Percentiles rank a stretch among this genome's conserved stretches.
Conservation (phyloP, 2,888 invertebrate species). For the Ariolimax columbianus region DNA sequence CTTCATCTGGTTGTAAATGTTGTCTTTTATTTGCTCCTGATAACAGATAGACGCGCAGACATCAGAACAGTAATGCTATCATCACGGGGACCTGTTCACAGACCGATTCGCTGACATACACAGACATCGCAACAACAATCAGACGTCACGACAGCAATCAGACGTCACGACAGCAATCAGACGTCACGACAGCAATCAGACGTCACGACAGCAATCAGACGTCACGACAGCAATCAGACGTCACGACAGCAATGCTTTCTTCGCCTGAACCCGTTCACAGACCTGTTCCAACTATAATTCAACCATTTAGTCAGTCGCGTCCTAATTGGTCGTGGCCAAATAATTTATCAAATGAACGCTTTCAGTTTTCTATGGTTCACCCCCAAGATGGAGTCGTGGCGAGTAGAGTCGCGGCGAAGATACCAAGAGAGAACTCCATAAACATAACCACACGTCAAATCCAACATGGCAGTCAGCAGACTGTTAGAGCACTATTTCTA, state of each 20-base stretch:
- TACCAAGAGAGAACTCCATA: not conserved
- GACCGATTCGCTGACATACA: too few species aligned
- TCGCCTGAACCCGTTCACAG: not conserved
- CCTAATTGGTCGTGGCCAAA: slow-evolving; percentile 32
- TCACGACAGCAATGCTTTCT: slow-evolving; percentile 19
- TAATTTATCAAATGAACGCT: not conserved
- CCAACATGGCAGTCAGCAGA: not conserved
- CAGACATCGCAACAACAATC: too few species aligned
- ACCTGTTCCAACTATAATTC: slow-evolving; percentile 23
- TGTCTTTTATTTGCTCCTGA: too few species aligned
- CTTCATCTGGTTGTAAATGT: too few species aligned
- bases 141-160: too few species aligned
- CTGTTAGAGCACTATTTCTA: not conserved
- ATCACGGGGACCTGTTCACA: too few species aligned
- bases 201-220: too few species aligned
- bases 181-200: not conserved
- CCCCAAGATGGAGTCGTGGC: not conserved
- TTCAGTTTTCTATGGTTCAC: not conserved
- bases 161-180: not conserved
- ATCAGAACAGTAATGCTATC: too few species aligned
- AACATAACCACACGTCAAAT: not conserved
- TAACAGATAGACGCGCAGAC: too few species aligned
- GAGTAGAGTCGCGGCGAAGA: not conserved
- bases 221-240: too few species aligned
- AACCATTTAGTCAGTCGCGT: slow-evolving; percentile 21